Evolutionary conservation across 2,888 invertebrate species (phyloP).

Genomic region (Agonopterix heracliana): DNA sequence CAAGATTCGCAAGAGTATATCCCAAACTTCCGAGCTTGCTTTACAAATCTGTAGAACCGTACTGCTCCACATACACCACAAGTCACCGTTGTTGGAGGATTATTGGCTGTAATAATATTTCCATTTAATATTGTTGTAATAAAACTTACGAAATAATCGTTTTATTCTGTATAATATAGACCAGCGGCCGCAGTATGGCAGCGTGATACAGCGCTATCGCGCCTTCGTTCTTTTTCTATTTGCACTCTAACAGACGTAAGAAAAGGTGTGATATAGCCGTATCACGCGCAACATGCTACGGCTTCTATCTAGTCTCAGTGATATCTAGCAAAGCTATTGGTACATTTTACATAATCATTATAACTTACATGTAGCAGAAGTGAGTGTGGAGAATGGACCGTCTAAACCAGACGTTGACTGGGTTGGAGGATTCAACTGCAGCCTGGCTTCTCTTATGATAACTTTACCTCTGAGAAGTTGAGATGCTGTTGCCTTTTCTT

Average conservation of each 20-base stretch:
- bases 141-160: not conserved
- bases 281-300: too few species aligned
- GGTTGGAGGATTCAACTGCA: conserved; percentile 74
- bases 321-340: too few species aligned
- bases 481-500: conserved; percentile 59
- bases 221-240: too few species aligned
- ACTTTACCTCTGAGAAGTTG: conserved; percentile 79
- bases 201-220: too few species aligned
- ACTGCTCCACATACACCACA: conserved; percentile 89
- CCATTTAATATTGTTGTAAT: not conserved
- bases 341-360: conserved; percentile 5
- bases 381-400: conserved; percentile 79
- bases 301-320: too few species aligned
- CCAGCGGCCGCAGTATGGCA: not conserved
- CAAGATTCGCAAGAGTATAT: conserved; percentile 91
- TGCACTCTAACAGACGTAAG: not conserved
- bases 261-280: not conserved
- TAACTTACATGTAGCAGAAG: conserved; percentile 47
- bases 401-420: conserved; percentile 70
- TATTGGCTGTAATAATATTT: conserved; percentile 56
- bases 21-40: conserved; percentile 89
- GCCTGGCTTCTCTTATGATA: conserved; percentile 81
- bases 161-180: not conserved
- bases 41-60: conserved; percentile 84
- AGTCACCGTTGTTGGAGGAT: conserved; percentile 79